These are phyloP conservation scores for Sebastes dallii DNA, from an alignment of 2,797 vertebrate species.

Conservation along the genomic window DNA sequence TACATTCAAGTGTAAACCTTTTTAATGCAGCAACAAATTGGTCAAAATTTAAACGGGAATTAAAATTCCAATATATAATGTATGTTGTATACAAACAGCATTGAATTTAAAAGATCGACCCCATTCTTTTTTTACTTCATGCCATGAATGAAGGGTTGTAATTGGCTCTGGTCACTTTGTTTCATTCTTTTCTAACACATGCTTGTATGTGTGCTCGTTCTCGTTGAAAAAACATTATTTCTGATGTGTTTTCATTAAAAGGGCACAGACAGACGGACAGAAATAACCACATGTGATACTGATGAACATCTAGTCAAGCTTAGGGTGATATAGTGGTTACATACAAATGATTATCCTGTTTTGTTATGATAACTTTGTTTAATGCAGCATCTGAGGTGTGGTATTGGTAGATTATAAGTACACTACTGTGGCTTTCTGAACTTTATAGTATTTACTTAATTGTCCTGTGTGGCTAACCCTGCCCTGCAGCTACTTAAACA, in stretches of 20 bases:
- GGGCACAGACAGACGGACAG: background rate
- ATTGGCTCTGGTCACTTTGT: background rate
- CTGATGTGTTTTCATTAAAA: background rate
- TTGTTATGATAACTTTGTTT: background rate
- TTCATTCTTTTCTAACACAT: background rate
- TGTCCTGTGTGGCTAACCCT: background rate
- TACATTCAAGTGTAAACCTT: too few relatives aligned
- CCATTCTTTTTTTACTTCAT: background rate
- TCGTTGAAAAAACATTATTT: background rate
- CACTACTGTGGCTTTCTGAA: background rate
- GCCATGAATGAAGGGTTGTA: background rate
- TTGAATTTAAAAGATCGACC: background rate
- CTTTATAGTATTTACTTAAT: background rate
- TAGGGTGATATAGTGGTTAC: background rate
- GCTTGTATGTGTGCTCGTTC: background rate
- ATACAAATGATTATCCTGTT: background rate
- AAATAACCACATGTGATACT: background rate
- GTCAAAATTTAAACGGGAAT: too few relatives aligned
- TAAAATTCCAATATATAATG: too few relatives aligned
- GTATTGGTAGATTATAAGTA: background rate
- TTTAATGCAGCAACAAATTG: too few relatives aligned
- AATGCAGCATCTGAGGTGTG: background rate
- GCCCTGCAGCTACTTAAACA: conserved; percentile 11
- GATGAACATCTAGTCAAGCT: background rate
- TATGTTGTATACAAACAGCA: background rate